Base-by-base conservation (phyloP, 1,140 invertebrate genomes). In the Drepana arcuata region DNA sequence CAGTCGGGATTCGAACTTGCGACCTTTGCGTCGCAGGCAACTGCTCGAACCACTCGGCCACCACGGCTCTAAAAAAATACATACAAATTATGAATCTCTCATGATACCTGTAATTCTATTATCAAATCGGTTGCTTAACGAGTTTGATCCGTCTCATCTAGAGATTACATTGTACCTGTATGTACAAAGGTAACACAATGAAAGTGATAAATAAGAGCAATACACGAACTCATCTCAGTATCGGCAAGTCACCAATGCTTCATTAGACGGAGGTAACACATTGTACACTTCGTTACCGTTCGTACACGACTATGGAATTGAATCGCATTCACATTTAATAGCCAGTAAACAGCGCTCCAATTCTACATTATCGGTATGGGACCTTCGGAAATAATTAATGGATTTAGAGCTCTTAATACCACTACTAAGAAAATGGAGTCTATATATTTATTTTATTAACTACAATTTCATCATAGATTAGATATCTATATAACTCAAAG, bases 281-380 rank as follows among this genome's bases (percentile, higher is more conserved):
- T 39, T 32, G 18, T 32, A 15, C 16, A 21, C 16, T 30, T 18
- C 12, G 27, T 14, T 23, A 13, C n/a, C 24, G 3, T 13, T 14
- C 29, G 24, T 30, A 69, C 67, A 61, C 54, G 54, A 53, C 48
- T 51, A 44, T 56, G 63, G 62, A 68, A 72, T 75, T 71, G 67
- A 69, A 75, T 74, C 57, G 58, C 70, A 74, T 72, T 74, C 68
- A 69, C 60, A 45, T 74, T 67, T 72, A 74, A 72, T 73, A 74
- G 70, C 61, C 59, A 63, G 62, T 64, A 71, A 74, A 69, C 62
- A 68, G 56, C 65, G 62, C 56, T 74, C 66, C 52, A 67, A 51
- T 77, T 68, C 54, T 61, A 55, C 58, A 69, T 69, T 67, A 73
- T 70, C 52, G 64, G 41, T 68, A 62, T 63, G 54, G 54, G 39